Evolutionary conservation across 1,140 invertebrate species (phyloP).

Genomic region (Alviniconcha marisindica): DNA sequence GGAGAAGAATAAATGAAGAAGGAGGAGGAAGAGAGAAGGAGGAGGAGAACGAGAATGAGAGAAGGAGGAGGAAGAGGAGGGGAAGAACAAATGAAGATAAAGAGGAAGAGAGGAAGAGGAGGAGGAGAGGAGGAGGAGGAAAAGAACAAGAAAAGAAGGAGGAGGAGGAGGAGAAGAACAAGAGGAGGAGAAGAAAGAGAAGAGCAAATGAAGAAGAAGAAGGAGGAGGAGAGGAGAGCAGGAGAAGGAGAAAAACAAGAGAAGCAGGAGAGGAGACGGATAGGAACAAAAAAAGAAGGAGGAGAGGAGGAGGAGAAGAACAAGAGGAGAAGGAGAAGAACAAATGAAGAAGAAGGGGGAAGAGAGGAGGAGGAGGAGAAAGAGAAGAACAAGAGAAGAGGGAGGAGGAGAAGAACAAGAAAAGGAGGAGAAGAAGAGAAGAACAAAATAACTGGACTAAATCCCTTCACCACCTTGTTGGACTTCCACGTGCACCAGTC

Average conservation of each 20-base stretch:
- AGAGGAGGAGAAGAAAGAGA: neutral
- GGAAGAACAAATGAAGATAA: neutral
- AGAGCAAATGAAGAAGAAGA: neutral
- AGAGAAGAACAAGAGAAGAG: conserved; percentile 3
- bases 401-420: conserved; percentile 5
- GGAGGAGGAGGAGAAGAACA: neutral
- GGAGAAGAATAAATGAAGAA: neutral
- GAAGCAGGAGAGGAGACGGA: neutral
- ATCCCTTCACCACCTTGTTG: no score
- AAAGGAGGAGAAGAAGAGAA: neutral
- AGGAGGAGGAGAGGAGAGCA: neutral
- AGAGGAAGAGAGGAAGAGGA: neutral
- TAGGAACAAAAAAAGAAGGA: neutral
- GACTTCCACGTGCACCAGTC: no score
- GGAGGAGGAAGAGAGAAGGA: neutral
- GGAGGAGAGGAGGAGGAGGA: neutral
- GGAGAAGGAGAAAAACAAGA: neutral
- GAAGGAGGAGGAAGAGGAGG: neutral
- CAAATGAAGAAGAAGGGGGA: neutral
- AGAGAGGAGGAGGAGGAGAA: conserved; percentile 12
- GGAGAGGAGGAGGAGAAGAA: neutral
- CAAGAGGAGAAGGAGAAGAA: neutral
- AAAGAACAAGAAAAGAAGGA: neutral
- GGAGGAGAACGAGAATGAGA: neutral
- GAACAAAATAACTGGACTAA: conserved; percentile 9